A percentile compares a stretch with the other conserved stretches of the same genome.
Evolutionary conservation across 2,113 vertebrate genomes (phyloP).

Genomic region (Oryzias curvinotus): DNA sequence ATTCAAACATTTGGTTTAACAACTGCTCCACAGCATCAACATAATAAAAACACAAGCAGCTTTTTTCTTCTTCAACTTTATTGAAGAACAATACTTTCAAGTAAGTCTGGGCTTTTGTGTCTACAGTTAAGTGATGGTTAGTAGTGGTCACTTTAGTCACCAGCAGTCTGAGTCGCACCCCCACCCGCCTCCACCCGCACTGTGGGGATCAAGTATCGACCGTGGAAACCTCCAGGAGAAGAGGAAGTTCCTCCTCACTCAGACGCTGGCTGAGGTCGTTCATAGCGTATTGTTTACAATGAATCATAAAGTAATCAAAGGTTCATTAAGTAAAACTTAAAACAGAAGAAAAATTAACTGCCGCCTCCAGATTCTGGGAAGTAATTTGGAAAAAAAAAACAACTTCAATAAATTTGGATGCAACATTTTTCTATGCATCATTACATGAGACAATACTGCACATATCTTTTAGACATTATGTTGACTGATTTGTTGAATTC

Average conservation of each 20-base stretch:
- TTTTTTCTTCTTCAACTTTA: conserved; percentile 74
- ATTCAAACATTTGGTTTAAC: no score
- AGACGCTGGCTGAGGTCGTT: neutral
- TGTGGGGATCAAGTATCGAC: conserved; percentile 38
- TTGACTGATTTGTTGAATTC: conserved; percentile 15
- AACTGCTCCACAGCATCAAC: no score
- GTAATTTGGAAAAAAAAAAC: neutral
- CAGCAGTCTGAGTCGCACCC: conserved; percentile 44
- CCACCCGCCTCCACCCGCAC: conserved; percentile 29
- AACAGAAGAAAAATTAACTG: neutral
- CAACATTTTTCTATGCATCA: neutral
- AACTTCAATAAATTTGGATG: neutral
- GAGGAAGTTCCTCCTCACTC: conserved; percentile 2
- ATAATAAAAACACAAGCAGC: neutral
- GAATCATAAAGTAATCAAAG: conserved; percentile 10
- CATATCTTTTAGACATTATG: no score
- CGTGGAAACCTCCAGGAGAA: conserved; percentile 66
- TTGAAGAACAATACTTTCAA: conserved; percentile 77
- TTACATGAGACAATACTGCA: no score
- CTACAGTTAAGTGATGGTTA: conserved; percentile 68
- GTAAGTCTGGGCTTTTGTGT: conserved; percentile 71
- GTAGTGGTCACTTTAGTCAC: conserved; percentile 67
- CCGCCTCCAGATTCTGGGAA: neutral
- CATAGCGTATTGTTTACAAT: neutral
- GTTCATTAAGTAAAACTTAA: conserved; percentile 9